Evolutionary conservation across 1,140 invertebrate species (phyloP).

Genomic region (Heliconius hewitsoni): DNA sequence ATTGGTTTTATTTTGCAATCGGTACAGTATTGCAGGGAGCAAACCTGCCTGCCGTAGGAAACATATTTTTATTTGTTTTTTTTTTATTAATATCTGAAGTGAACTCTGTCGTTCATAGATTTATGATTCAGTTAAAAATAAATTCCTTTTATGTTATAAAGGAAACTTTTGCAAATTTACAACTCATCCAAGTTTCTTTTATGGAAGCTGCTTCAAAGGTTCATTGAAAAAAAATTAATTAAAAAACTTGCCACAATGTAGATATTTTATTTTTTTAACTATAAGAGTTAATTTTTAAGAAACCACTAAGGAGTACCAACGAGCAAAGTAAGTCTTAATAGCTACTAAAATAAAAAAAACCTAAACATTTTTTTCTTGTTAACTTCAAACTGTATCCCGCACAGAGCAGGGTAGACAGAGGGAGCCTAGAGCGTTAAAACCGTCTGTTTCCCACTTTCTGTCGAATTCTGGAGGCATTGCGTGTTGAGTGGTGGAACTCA

Average conservation of each 20-base stretch:
- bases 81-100: constrained; percentile 10
- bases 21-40: neutral
- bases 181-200: constrained; percentile 28
- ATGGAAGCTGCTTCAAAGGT: constrained; percentile 29
- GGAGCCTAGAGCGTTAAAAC: too few relatives aligned
- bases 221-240: constrained; percentile 49
- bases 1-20: constrained; percentile 5
- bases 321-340: neutral
- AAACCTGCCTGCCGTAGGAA: neutral
- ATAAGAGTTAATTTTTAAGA: neutral
- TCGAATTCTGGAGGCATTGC: too few relatives aligned
- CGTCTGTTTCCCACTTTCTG: too few relatives aligned
- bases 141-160: constrained; percentile 1
- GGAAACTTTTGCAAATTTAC: constrained; percentile 13
- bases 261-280: constrained; percentile 23
- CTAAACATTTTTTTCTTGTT: too few relatives aligned
- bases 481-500: too few relatives aligned
- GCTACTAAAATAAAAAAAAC: too few relatives aligned
- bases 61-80: constrained; percentile 1
- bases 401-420: too few relatives aligned
- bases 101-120: constrained; percentile 10
- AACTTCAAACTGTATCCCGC: too few relatives aligned
- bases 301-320: neutral
- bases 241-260: constrained; percentile 45
- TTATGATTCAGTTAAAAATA: constrained; percentile 11